A percentile compares a stretch with the other conserved stretches of the same genome.
phyloP scores from a whole-genome alignment of 2,888 invertebrate genomes.

The Stenodera caucasica region DNA sequence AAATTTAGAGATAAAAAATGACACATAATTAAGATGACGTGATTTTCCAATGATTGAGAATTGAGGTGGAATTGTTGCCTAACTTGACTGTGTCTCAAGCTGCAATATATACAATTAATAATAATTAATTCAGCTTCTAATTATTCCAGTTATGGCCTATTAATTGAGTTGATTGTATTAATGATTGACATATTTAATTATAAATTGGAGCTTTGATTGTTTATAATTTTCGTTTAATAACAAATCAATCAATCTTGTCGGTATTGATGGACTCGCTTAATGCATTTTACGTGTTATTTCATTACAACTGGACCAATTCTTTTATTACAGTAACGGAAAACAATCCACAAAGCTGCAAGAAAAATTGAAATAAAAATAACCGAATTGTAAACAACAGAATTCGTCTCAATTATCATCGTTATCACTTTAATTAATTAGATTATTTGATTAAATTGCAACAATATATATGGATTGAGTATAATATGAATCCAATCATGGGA shows the following conservation, averaged over 20 bases:
- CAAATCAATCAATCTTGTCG: not conserved
- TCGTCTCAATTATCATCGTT: not conserved
- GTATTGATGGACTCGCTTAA: not conserved
- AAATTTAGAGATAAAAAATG: too few relatives aligned
- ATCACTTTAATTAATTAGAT: not conserved
- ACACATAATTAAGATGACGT: too few relatives aligned
- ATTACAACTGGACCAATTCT: not conserved
- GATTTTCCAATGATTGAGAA: too few relatives aligned
- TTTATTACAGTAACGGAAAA: not conserved
- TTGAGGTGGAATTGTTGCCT: too few relatives aligned
- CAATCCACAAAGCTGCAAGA: not conserved
- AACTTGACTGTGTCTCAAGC: too few relatives aligned
- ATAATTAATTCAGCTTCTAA: too few relatives aligned
- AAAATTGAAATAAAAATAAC: not conserved
- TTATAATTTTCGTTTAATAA: not conserved
- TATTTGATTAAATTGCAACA: not conserved
- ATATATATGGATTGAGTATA: not conserved
- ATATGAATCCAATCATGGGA: slow-evolving; percentile 1
- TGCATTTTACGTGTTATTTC: slow-evolving; percentile 7
- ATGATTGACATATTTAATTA: not conserved
- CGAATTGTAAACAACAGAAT: not conserved
- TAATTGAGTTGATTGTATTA: too few relatives aligned
- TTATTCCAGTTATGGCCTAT: too few relatives aligned
- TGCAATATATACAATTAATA: too few relatives aligned
- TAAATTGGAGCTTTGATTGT: not conserved